Evolutionary conservation across 2,113 vertebrate genomes (phyloP).

Genomic region (Pithys albifrons): DNA sequence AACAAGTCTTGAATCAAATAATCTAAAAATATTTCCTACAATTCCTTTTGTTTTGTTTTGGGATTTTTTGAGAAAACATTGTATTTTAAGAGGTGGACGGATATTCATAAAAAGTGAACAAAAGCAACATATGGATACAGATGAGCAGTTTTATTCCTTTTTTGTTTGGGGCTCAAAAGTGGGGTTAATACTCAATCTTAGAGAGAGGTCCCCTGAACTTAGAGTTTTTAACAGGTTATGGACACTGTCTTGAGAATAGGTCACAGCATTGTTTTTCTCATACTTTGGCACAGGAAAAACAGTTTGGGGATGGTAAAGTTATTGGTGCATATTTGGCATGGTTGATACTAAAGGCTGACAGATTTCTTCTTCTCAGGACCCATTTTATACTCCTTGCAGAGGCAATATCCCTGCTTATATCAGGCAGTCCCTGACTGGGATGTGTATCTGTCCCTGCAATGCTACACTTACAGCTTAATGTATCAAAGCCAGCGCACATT

Average conservation of each 20-base stretch:
- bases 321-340: not conserved
- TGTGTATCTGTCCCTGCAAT: not conserved
- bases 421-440: not conserved
- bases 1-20: not conserved
- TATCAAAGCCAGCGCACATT: conserved; percentile 9
- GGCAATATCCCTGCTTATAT: not conserved
- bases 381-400: not conserved
- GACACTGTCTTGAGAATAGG: not conserved
- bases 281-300: not conserved
- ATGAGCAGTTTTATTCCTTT: not conserved
- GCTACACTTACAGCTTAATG: not conserved
- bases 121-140: not conserved
- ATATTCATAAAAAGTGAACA: not conserved
- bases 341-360: not conserved
- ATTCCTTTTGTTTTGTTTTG: not conserved
- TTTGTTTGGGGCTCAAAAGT: not conserved
- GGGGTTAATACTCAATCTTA: not conserved
- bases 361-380: not conserved
- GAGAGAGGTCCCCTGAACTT: not conserved
- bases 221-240: not conserved
- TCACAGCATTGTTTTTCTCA: not conserved
- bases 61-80: not conserved
- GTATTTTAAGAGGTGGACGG: not conserved
- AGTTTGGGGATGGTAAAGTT: not conserved
- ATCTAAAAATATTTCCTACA: not conserved